Percentiles rank a stretch among this genome's conserved stretches.
Evolutionary conservation across 2,797 vertebrate species (phyloP).

Genomic region (Taenioides sp.): DNA sequence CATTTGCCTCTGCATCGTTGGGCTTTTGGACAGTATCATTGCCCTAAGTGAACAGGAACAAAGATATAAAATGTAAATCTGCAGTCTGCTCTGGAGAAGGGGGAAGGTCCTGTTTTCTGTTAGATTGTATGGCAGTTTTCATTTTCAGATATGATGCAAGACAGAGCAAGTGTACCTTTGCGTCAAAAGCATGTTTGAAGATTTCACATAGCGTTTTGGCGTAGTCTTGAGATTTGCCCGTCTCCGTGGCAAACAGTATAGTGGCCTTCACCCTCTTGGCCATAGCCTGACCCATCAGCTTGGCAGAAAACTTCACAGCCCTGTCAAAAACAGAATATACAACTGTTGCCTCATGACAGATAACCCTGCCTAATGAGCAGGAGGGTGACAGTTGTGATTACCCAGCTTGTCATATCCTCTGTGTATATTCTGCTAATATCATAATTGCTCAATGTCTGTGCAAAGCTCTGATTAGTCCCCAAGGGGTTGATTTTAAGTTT

Average conservation of each 20-base stretch:
- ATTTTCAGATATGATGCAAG: conserved; percentile 49
- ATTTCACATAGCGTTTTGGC: conserved; percentile 98
- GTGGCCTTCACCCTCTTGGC: conserved; percentile 98
- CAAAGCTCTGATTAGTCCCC: conserved; percentile 68
- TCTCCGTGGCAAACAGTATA: conserved; percentile 95
- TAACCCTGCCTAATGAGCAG: conserved; percentile 20
- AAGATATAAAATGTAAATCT: conserved; percentile 31
- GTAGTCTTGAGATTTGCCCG: conserved; percentile 94
- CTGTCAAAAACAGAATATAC: conserved; percentile 63
- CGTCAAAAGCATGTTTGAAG: conserved; percentile 98
- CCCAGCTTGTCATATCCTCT: conserved; percentile 58
- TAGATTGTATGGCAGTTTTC: conserved; percentile 15
- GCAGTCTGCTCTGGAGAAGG: conserved; percentile 23
- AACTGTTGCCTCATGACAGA: conserved; percentile 15
- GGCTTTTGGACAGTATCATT: no score
- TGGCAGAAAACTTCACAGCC: conserved; percentile 98
- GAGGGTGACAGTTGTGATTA: conserved; percentile 58
- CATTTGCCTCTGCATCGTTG: no score
- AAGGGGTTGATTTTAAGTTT: conserved; percentile 66
- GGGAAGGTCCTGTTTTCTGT: conserved; percentile 24
- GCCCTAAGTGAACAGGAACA: conserved; percentile 41
- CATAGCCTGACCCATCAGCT: conserved; percentile 98
- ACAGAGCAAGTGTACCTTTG: conserved; percentile 84
- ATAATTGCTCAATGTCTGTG: conserved; percentile 8
- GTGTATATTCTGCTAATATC: no score